Evolutionary conservation across 1,140 invertebrate species (phyloP).

Genomic region (Drosophila murphyi): DNA sequence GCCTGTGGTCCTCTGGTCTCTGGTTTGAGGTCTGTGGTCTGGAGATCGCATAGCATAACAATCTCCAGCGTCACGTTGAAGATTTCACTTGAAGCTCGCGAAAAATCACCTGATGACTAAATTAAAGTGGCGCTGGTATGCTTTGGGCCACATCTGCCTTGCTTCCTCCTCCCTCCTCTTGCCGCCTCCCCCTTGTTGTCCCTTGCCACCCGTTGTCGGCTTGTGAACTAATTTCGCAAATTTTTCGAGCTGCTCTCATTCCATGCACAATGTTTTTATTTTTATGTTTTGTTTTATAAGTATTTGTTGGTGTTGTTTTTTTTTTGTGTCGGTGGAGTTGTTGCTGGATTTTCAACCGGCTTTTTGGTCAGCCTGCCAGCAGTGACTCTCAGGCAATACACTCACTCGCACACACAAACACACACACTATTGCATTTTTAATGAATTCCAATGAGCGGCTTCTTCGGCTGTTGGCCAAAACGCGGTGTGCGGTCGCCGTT

Average conservation of each 20-base stretch:
- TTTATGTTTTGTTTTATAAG: slow-evolving; percentile 16
- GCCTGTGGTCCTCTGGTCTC: neutral
- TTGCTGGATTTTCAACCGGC: slow-evolving; percentile 63
- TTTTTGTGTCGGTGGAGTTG: slow-evolving; percentile 27
- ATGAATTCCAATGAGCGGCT: slow-evolving; percentile 81
- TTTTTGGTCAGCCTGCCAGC: slow-evolving; percentile 68
- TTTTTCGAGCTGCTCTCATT: slow-evolving; percentile 84
- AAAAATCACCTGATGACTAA: slow-evolving; percentile 84
- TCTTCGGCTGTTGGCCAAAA: slow-evolving; percentile 61
- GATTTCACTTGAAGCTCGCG: slow-evolving; percentile 83
- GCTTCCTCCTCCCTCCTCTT: slow-evolving; percentile 15
- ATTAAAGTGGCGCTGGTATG: slow-evolving; percentile 83
- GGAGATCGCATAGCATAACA: slow-evolving; percentile 72
- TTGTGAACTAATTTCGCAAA: slow-evolving; percentile 84
- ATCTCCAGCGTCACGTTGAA: slow-evolving; percentile 83
- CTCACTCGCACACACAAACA: slow-evolving; percentile 28
- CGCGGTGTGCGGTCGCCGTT: slow-evolving; percentile 77
- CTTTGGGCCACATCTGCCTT: slow-evolving; percentile 49
- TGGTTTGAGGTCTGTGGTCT: neutral
- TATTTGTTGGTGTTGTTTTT: slow-evolving; percentile 8
- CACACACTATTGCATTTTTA: slow-evolving; percentile 76
- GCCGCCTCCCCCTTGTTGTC: neutral
- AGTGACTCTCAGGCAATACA: slow-evolving; percentile 51
- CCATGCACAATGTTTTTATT: slow-evolving; percentile 66
- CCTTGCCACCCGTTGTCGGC: slow-evolving; percentile 48